Base-by-base conservation (phyloP, 2,797 vertebrate genomes). In the Galago senegalensis region DNA sequence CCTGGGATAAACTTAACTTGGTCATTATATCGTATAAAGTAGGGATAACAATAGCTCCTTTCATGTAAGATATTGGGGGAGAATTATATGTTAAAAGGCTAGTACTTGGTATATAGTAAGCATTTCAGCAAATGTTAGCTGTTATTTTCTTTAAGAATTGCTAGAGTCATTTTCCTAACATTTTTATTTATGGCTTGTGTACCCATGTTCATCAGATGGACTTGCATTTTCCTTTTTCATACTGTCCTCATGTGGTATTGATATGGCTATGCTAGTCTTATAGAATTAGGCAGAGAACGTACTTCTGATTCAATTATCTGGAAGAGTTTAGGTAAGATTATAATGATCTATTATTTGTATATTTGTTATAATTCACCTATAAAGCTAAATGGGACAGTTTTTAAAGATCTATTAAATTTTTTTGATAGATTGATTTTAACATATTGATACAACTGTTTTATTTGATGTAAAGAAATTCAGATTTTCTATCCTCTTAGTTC, bases 21-120 rank as follows among this genome's bases (percentile, higher is more conserved):
- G 34, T 89, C 21, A 67, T 83, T 87, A 40, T 82, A 84, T 81
- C 79, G 87, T 84, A 93, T 70, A 73, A 89, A 91, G 77, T 60
- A 60, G 73, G 5, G 25, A 53, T 86, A 73, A 43, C 20, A 75
- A 43, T 13, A 85, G 56, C 49, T 85, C 14, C 4, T 40, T 21
- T 43, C 29, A 90, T 49, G 88, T 46, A 88, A 81, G 10, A 5
- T 40, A 70, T 2, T 40, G n/a, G 8, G 12, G 31, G n/a, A 89
- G 53, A 87, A 70, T 70, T 40, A 63, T 8, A 20, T 75, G 14
- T 69, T 49, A 67, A 75, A 69, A 91, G 27, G 73, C 20, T 2
- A 95, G 53, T 18, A 81, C 23, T 29, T 77, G 9, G 16, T 34
- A 49, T 43, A 89, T 18, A 76, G 60, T 56, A 82, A 76, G 23